phyloP scores from a whole-genome alignment of 1,140 invertebrate genomes.

The Eueides isabella region DNA sequence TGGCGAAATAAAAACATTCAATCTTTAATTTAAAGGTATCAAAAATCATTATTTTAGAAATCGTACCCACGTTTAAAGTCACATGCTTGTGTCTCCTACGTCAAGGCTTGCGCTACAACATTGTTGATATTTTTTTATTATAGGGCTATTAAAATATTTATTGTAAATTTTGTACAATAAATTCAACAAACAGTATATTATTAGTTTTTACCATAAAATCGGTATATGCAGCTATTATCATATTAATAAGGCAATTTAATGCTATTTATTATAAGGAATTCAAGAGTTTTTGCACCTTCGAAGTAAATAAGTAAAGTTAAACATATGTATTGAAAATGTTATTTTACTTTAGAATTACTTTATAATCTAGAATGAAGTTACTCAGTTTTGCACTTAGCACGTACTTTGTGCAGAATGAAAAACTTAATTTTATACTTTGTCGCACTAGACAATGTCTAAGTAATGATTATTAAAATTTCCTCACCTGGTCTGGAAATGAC shows the following conservation, averaged over 20 bases:
- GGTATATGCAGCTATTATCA: neutral
- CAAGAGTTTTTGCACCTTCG: neutral
- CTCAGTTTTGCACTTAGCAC: neutral
- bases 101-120: no score
- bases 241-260: neutral
- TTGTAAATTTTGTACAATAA: neutral
- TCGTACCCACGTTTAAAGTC: no score
- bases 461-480: no score
- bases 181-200: neutral
- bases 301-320: constrained; percentile 4
- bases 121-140: neutral
- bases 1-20: no score
- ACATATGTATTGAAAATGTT: neutral
- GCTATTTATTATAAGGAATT: constrained; percentile 1
- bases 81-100: no score
- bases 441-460: no score
- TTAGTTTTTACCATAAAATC: constrained; percentile 3
- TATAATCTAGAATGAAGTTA: neutral
- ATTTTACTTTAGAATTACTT: neutral
- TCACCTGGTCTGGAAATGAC: no score
- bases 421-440: neutral
- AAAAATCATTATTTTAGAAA: no score
- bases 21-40: no score
- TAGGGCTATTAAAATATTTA: neutral
- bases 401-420: neutral